A percentile compares a stretch with the other conserved stretches of the same genome.
Conservation (phyloP, 2,113 vertebrate genomes). For the Eptesicus fuscus region DNA sequence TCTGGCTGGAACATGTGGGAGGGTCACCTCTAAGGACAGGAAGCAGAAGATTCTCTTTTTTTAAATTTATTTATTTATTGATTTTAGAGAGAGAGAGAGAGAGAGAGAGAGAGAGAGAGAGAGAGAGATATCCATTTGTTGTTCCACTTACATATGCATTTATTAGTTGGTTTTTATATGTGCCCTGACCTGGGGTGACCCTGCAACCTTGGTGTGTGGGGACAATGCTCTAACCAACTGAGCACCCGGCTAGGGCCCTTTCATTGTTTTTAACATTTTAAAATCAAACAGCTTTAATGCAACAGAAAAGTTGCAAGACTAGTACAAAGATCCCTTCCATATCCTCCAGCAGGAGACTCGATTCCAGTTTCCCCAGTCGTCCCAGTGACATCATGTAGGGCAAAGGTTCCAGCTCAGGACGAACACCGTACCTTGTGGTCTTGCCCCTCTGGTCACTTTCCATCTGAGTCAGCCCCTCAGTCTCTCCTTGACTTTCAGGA, state of each 20-base stretch:
- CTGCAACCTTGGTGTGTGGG: neutral
- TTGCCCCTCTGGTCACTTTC: neutral
- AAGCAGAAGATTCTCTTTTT: neutral
- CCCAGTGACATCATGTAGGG: neutral
- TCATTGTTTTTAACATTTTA: neutral
- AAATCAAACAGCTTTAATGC: neutral
- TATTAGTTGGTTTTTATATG: too few relatives aligned
- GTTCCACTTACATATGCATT: too few relatives aligned
- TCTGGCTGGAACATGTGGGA: neutral
- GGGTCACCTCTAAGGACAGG: neutral
- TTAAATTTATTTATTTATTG: too few relatives aligned
- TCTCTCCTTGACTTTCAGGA: neutral
- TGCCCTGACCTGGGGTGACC: too few relatives aligned
- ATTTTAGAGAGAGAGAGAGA: too few relatives aligned
- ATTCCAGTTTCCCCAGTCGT: neutral
- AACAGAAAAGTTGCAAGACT: neutral
- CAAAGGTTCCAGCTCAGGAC: neutral
- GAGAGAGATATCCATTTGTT: too few relatives aligned
- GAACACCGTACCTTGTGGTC: too few relatives aligned
- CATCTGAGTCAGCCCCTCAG: neutral
- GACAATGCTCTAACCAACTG: neutral
- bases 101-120: too few relatives aligned
- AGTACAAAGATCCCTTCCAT: neutral
- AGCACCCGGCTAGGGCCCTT: neutral
- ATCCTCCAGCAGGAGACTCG: neutral